Base-by-base conservation (phyloP, 2,888 invertebrate genomes). In the Habrosyne pyritoides region DNA sequence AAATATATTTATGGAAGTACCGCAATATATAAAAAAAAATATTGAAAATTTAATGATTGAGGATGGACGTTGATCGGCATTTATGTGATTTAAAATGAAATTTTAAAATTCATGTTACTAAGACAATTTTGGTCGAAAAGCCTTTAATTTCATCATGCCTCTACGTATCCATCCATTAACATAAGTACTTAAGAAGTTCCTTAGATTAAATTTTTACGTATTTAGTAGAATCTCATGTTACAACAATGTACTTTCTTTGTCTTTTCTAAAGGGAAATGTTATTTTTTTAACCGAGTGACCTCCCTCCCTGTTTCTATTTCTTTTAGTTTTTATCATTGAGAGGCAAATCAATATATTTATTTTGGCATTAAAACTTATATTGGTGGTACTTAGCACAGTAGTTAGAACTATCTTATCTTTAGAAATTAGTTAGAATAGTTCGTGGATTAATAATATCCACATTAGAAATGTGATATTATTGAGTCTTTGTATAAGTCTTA, bases 381-480 rank as follows among this genome's bases (percentile, higher is more conserved):
- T 76, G 76, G 74, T 79, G 84, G 85, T 87, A 88, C 86, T 87
- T 87, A 84, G 82, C 66, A 69, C 75, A 73, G 71, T 77, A 81
- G 62, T 62, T 71, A 73, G 63, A 66, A 52, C 46, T 51, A 26
- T 53, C 14, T 33, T 46, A 57, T 65, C 73, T 58, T 63, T 74
- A 72, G 64, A 57, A 63, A 68, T 61, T 69, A 67, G 65, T 69
- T 77, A 82, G 70, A 63, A 75, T 88, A 89, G 85, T 83, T 69
- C 80, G 89, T 91, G 91, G 91, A 89, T 91, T 87, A 63, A 92
- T 94, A 94, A 94, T 94, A 94, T 94, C 94, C 94, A 94, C 94
- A 94, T 94, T 86, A 94, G 94, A 94, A 94, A 94, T 94, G 94
- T 94, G 94, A 94, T 94, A 94, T 94, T 94, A 94, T 93, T 93